Conservation (phyloP, 2,113 vertebrate species). For the Montifringilla adamsi region DNA sequence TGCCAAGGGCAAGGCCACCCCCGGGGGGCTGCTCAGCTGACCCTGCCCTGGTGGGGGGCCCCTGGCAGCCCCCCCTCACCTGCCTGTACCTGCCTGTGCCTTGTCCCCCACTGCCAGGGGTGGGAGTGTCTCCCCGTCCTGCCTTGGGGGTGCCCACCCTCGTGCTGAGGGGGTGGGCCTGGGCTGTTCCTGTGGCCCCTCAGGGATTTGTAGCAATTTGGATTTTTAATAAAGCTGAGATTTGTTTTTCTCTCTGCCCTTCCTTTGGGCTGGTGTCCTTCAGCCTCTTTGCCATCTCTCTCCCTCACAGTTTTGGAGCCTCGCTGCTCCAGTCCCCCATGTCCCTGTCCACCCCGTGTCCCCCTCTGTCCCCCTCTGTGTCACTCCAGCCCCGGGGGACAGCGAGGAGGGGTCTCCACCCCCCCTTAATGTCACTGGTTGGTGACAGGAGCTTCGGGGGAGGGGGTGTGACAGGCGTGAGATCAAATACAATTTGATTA, state of each 20-base stretch:
- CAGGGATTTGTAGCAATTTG: not conserved
- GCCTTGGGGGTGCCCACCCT: not conserved
- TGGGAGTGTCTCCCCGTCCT: not conserved
- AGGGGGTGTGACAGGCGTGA: not conserved
- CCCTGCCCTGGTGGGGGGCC: not conserved
- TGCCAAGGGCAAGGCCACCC: not conserved
- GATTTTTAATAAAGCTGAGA: not conserved
- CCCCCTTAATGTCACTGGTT: not conserved
- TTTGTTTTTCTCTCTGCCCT: not conserved
- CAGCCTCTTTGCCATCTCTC: not conserved
- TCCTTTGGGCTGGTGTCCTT: not conserved
- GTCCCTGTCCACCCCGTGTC: not conserved
- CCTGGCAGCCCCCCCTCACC: not conserved
- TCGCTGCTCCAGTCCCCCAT: not conserved
- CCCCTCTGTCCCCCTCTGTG: not conserved
- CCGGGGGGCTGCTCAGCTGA: not conserved
- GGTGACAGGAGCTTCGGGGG: not conserved
- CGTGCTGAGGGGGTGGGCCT: not conserved
- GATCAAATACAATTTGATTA: slow-evolving; percentile 22
- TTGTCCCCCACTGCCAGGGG: not conserved
- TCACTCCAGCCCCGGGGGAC: not conserved
- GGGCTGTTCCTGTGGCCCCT: not conserved
- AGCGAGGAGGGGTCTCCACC: too few relatives aligned
- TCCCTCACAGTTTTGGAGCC: rapidly evolving
- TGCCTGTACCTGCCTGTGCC: not conserved